Evolutionary conservation across 2,797 vertebrate species (phyloP), one percentile per base, ranked within the genome.

Genomic region (Labeo calbasu): DNA sequence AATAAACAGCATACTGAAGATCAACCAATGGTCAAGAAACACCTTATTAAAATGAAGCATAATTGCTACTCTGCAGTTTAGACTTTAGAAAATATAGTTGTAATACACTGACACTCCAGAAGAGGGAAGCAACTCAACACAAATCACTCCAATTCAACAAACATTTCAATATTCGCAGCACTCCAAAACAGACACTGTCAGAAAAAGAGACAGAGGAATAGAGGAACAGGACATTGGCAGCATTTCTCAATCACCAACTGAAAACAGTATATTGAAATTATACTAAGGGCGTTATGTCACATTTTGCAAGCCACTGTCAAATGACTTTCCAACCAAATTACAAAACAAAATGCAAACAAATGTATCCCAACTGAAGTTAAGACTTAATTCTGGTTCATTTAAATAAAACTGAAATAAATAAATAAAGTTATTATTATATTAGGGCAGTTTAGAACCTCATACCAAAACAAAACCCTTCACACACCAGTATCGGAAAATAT

Each of bases 111-210:
- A 28, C 10, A 63, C 14, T 59, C 93, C 94, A 94, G 85, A 77
- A 77, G 94, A 88, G 90, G 94, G 93, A 91, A 94, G 92, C 90
- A 93, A 82, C 63, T 88, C 84, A 82, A 51, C 32, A 76, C 81
- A 89, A 72, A 79, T 28, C 51, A 69, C 61, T 79, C 21, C n/a
- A 48, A n/a, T 17, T 21, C n/a, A 40, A 28, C 28, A 57, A 40
- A 23, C 1, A 12, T 4, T 76, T 40, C 21, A 40, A 9, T 23
- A 36, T n/a, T 14, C 40, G 32, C 51, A n/a, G 28, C 32, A 4
- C 32, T 40, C 28, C 11, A 40, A 76, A 76, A 57, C 32, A 43
- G 3, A 2, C 19, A 23, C 28, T 11, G 32, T 23, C 28, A 55
- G 17, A 75, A 53, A 36, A 10, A 32, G 13, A 51, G 14, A 59